Percentiles rank a stretch among this genome's conserved stretches.
Evolutionary conservation across 2,888 invertebrate species (phyloP).

Genomic region (Caenorhabditis japonica): DNA sequence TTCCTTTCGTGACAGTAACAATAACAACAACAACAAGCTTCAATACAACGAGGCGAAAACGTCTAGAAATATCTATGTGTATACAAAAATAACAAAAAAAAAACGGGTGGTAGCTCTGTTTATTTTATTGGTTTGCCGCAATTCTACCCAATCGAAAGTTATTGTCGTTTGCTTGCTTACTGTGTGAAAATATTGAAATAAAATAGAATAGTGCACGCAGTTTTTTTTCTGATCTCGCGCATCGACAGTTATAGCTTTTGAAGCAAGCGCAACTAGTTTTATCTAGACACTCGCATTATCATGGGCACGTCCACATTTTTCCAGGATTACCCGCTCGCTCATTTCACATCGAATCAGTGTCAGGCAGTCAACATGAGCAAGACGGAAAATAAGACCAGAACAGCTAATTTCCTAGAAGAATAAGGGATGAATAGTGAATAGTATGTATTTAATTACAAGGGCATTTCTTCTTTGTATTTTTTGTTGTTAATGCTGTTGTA

Average conservation of each 20-base stretch:
- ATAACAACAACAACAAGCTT: neutral
- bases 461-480: no score
- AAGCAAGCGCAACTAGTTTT: conserved; percentile 35
- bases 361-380: conserved; percentile 1
- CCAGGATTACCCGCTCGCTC: conserved; percentile 10
- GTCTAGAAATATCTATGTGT: neutral
- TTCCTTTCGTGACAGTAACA: no score
- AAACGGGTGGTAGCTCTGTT: conserved; percentile 6
- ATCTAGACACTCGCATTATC: neutral
- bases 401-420: no score
- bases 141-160: no score
- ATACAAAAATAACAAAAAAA: no score
- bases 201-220: conserved; percentile 2
- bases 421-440: no score
- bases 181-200: conserved; percentile 34
- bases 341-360: conserved; percentile 37
- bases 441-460: no score
- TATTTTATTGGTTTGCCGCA: conserved; percentile 7
- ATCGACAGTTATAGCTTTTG: conserved; percentile 10
- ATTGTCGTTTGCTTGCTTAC: conserved; percentile 24
- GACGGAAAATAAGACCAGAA: no score
- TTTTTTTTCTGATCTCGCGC: conserved; percentile 11
- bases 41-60: no score
- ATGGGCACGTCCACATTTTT: neutral
- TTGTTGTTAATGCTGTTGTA: no score